Conservation (phyloP, 2,888 invertebrate genomes). For the Cryptops parisi region DNA sequence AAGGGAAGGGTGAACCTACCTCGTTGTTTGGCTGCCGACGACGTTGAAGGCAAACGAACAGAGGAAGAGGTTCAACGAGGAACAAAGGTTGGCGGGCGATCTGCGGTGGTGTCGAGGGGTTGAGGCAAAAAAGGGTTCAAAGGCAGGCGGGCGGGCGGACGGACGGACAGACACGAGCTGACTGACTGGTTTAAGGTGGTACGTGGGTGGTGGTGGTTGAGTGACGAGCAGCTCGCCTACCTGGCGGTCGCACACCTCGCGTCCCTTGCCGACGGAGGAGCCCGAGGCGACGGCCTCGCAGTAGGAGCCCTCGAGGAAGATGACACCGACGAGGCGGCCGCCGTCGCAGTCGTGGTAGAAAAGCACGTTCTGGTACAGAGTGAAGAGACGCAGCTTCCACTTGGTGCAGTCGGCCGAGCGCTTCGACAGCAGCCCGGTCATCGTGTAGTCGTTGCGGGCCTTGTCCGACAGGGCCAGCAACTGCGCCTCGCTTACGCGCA, state of each 20-base stretch:
- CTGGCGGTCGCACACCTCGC: constrained; percentile 35
- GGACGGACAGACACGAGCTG: too few relatives aligned
- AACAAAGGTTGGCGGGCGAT: too few relatives aligned
- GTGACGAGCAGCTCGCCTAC: too few relatives aligned
- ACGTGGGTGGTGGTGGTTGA: too few relatives aligned
- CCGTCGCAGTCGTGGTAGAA: constrained; percentile 82
- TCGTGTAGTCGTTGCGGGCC: constrained; percentile 69
- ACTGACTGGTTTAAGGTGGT: too few relatives aligned
- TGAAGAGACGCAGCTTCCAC: constrained; percentile 52
- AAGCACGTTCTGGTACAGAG: constrained; percentile 59
- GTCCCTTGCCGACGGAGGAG: constrained; percentile 14
- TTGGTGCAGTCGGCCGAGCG: constrained; percentile 68
- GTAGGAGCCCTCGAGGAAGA: constrained; percentile 77
- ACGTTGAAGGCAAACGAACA: too few relatives aligned
- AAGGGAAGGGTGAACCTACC: too few relatives aligned
- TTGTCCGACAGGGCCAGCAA: constrained; percentile 67
- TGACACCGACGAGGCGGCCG: constrained; percentile 65
- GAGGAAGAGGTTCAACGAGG: too few relatives aligned
- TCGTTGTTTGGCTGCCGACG: too few relatives aligned
- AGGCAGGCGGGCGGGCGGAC: too few relatives aligned
- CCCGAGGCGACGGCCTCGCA: constrained; percentile 53
- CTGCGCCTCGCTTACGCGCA: constrained; percentile 73
- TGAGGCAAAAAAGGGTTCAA: too few relatives aligned
- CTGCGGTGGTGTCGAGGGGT: too few relatives aligned
- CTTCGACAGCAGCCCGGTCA: constrained; percentile 71